Conservation (phyloP, 2,797 vertebrate species). For the Uromys caudimaculatus region DNA sequence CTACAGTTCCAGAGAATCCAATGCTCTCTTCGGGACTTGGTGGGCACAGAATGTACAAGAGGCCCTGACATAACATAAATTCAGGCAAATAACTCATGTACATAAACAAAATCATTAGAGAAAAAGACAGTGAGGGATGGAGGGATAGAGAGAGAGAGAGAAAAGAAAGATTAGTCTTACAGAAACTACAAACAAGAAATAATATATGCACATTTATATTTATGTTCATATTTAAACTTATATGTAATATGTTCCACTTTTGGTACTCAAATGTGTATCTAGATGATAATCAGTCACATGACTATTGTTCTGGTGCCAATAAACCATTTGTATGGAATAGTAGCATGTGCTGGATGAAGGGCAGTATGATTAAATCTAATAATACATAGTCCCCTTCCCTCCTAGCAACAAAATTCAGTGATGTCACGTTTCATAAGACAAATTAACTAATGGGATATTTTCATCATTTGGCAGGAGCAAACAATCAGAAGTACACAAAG, state of each 20-base stretch:
- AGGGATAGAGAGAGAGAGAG: too few species aligned
- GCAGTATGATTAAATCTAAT: constrained; percentile 2
- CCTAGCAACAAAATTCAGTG: not conserved
- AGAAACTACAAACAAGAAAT: not conserved
- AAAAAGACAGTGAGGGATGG: not conserved
- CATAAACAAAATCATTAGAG: not conserved
- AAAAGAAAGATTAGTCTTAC: not conserved
- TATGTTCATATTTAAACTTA: not conserved
- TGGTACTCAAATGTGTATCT: not conserved
- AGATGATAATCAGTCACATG: not conserved
- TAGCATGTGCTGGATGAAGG: not conserved
- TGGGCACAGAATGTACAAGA: not conserved
- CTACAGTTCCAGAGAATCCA: not conserved
- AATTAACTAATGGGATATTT: not conserved
- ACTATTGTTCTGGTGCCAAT: not conserved
- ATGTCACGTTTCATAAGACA: not conserved
- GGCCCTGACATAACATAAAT: not conserved
- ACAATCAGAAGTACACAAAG: not conserved
- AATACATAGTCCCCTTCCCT: not conserved
- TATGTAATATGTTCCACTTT: not conserved
- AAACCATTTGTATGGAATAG: not conserved
- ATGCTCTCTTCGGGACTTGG: not conserved
- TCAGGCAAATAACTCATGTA: not conserved
- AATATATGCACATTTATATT: not conserved
- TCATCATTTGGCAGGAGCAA: not conserved